Evolutionary conservation across 2,113 vertebrate genomes (phyloP).

Genomic region (Shinisaurus crocodilurus): DNA sequence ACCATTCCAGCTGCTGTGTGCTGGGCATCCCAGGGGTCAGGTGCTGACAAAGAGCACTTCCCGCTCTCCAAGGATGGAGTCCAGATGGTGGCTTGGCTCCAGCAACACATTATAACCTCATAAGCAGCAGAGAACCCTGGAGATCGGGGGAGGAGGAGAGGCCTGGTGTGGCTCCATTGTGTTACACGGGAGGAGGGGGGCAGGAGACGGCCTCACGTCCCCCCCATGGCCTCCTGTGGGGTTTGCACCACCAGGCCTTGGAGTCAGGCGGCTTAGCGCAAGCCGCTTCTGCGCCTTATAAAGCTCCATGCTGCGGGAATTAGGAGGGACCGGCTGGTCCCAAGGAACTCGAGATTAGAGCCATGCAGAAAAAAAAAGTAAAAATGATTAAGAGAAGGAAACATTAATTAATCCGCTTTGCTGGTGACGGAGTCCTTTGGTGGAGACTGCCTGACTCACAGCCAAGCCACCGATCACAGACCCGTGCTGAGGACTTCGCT

Average conservation of each 20-base stretch:
- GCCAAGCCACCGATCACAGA: background rate
- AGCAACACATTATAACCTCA: background rate
- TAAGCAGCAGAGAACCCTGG: background rate
- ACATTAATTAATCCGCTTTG: constrained; percentile 43
- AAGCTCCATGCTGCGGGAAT: background rate
- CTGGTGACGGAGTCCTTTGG: constrained; percentile 27
- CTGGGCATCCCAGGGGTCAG: background rate
- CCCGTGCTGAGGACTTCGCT: background rate
- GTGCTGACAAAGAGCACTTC: background rate
- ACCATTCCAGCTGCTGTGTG: constrained; percentile 3
- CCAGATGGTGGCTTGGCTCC: background rate
- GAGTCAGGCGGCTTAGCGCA: background rate
- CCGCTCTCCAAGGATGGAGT: constrained; percentile 9
- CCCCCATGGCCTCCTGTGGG: background rate
- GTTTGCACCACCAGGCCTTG: background rate
- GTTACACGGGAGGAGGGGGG: background rate
- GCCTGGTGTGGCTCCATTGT: background rate
- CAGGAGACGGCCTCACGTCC: background rate
- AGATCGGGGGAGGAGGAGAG: background rate
- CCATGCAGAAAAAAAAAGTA: constrained; percentile 6
- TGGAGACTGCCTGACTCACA: constrained; percentile 15
- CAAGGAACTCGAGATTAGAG: constrained; percentile 7
- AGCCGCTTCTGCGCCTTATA: background rate
- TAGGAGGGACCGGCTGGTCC: background rate
- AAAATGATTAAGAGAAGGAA: constrained; percentile 36